Conservation (phyloP, 2,113 vertebrate species). For the Albula goreensis region DNA sequence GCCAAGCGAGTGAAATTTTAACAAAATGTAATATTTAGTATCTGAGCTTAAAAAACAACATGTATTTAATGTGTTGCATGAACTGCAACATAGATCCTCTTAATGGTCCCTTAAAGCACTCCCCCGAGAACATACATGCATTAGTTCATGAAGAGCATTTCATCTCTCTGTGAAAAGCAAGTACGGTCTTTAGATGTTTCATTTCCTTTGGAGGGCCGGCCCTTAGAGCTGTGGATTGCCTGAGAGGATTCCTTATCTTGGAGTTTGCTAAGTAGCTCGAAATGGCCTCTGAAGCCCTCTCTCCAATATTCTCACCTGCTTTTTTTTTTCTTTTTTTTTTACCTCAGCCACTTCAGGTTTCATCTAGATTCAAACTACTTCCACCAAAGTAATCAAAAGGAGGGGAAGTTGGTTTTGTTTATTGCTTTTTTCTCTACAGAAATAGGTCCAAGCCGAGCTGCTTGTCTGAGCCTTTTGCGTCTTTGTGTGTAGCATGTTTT, state of each 20-base stretch:
- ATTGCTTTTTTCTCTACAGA: background rate
- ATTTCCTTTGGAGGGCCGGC: background rate
- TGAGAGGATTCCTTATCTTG: background rate
- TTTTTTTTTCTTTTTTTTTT: background rate
- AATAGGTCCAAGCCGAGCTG: background rate
- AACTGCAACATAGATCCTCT: background rate
- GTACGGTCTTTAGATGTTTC: background rate
- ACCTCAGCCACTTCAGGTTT: background rate
- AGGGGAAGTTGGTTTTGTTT: background rate
- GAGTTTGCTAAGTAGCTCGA: background rate
- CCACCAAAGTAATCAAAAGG: background rate
- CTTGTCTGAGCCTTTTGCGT: background rate
- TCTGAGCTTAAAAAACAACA: too few relatives aligned
- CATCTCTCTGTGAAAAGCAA: background rate
- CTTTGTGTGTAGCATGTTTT: background rate
- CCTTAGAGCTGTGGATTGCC: background rate
- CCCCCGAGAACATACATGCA: background rate
- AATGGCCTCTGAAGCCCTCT: background rate
- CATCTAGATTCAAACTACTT: conserved; percentile 9
- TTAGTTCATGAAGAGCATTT: background rate
- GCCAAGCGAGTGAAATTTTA: too few relatives aligned
- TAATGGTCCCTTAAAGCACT: background rate
- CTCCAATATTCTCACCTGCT: background rate
- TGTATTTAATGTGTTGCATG: background rate
- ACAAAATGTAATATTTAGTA: too few relatives aligned